phyloP scores from a whole-genome alignment of 2,797 vertebrate species.

The Helarctos malayanus region DNA sequence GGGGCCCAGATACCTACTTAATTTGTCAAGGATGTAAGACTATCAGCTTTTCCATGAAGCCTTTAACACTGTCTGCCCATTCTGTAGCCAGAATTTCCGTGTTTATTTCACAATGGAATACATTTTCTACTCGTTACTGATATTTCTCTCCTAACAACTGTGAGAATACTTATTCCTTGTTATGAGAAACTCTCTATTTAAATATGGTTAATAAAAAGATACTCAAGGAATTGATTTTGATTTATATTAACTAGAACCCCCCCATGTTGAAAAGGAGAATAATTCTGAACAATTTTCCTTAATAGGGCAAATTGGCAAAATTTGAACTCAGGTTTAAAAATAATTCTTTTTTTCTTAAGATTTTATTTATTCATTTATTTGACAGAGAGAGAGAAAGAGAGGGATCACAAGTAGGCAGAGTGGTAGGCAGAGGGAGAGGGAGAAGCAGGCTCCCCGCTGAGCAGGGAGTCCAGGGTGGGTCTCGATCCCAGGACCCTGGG shows the following conservation, averaged over 20 bases:
- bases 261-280: constrained; percentile 37
- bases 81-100: background rate
- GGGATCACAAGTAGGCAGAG: too few relatives aligned
- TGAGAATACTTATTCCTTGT: constrained; percentile 34
- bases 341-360: background rate
- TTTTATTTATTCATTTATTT: too few relatives aligned
- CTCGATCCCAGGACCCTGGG: too few relatives aligned
- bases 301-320: constrained; percentile 26
- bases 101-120: background rate
- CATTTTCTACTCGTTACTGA: background rate
- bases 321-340: constrained; percentile 65
- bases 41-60: background rate
- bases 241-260: constrained; percentile 11
- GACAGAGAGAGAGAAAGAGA: too few relatives aligned
- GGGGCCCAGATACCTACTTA: background rate
- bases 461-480: too few relatives aligned
- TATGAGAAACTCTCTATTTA: constrained; percentile 32
- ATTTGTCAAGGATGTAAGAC: background rate
- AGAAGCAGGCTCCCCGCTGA: too few relatives aligned
- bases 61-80: background rate
- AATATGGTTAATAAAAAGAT: background rate
- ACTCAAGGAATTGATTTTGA: constrained; percentile 37
- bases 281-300: constrained; percentile 38
- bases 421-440: too few relatives aligned
- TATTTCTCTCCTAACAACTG: background rate